A percentile compares a stretch with the other conserved stretches of the same genome.
phyloP scores from a whole-genome alignment of 2,888 invertebrate species.

The Dicranocentrus wangi region DNA sequence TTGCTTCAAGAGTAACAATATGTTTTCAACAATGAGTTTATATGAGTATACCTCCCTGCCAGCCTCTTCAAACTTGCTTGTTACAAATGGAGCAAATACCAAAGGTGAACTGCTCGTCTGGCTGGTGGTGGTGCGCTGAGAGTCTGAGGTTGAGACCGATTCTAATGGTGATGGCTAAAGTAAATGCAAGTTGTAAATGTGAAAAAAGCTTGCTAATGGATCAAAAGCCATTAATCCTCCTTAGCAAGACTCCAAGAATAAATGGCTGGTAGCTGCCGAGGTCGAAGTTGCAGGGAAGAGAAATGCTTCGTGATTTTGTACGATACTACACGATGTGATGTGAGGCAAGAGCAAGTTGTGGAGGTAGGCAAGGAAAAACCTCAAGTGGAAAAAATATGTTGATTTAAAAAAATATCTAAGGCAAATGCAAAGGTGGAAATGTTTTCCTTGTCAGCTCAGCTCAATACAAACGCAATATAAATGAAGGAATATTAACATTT shows the following conservation, averaged over 20 bases:
- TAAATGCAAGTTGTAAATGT: slow-evolving; percentile 45
- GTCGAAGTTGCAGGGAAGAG: no score
- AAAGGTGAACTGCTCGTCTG: slow-evolving; percentile 45
- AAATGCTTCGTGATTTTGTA: background rate
- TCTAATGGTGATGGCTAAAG: slow-evolving; percentile 11
- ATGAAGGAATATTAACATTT: background rate
- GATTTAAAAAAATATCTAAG: background rate
- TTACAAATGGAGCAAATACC: slow-evolving; percentile 62
- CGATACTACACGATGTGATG: background rate
- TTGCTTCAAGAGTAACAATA: background rate
- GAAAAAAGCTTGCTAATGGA: slow-evolving; percentile 66
- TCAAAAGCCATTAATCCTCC: slow-evolving; percentile 66
- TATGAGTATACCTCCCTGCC: slow-evolving; percentile 28
- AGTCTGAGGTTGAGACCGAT: background rate
- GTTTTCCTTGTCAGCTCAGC: background rate
- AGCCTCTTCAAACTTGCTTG: slow-evolving; percentile 16
- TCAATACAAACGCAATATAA: background rate
- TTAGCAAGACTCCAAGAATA: background rate
- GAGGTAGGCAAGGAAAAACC: no score
- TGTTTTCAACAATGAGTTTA: slow-evolving; percentile 43
- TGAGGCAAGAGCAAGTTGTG: no score
- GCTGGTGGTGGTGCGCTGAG: background rate
- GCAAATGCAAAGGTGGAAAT: slow-evolving; percentile 1
- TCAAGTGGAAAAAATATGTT: no score
- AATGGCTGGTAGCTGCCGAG: background rate